Evolutionary conservation across 2,888 invertebrate genomes (phyloP).

Genomic region (Pseudanteris insignis): DNA sequence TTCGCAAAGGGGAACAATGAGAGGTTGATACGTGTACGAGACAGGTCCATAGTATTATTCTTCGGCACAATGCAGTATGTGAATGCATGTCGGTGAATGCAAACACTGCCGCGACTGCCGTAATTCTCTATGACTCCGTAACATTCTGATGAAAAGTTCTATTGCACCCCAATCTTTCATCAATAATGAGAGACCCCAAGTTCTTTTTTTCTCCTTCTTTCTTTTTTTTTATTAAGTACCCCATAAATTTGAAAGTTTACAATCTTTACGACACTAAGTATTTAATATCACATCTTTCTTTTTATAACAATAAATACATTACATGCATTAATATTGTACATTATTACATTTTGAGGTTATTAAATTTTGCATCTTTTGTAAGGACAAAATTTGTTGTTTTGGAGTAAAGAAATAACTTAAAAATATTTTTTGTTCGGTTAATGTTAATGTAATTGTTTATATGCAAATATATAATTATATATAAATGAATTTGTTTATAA

Average conservation of each 20-base stretch:
- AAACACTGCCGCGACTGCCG: slow-evolving; percentile 34
- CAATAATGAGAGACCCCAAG: slow-evolving; percentile 16
- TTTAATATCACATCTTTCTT: not conserved
- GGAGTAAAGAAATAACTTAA: no score
- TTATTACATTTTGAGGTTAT: no score
- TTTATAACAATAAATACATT: no score
- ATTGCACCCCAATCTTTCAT: slow-evolving; percentile 40
- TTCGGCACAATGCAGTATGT: slow-evolving; percentile 48
- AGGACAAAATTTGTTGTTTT: no score
- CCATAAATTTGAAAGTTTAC: slow-evolving; percentile 21
- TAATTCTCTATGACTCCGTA: slow-evolving; percentile 58
- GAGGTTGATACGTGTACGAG: slow-evolving; percentile 56
- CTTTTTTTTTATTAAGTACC: slow-evolving; percentile 15
- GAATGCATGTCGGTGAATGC: slow-evolving; percentile 42
- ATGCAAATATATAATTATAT: no score
- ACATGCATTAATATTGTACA: no score
- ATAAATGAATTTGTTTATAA: no score
- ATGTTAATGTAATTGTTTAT: no score
- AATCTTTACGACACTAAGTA: slow-evolving; percentile 6
- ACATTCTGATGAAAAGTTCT: slow-evolving; percentile 41
- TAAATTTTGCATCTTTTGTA: no score
- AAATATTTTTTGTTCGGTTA: no score
- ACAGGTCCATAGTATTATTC: slow-evolving; percentile 61
- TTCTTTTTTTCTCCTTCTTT: not conserved
- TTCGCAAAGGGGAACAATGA: slow-evolving; percentile 56